Percentiles rank a stretch among this genome's conserved stretches.
Evolutionary conservation across 2,888 invertebrate species (phyloP).

Genomic region (Pollenia amentaria): DNA sequence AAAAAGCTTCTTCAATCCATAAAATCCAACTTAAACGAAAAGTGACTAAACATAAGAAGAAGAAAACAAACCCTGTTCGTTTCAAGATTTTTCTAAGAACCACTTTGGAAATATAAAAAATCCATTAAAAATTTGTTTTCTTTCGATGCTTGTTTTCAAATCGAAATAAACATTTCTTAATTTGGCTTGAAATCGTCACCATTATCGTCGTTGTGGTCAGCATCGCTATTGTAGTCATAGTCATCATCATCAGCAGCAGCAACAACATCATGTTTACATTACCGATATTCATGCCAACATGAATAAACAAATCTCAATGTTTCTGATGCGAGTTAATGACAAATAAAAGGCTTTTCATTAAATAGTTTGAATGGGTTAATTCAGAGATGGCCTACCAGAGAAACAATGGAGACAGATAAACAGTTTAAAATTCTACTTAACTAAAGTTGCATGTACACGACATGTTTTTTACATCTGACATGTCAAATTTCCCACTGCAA

Average conservation of each 20-base stretch:
- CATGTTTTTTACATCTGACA: no score
- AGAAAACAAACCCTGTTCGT: conserved; percentile 30
- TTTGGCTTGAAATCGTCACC: conserved; percentile 66
- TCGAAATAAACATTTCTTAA: conserved; percentile 75
- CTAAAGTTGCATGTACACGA: no score
- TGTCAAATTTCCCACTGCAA: no score
- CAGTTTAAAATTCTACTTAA: no score
- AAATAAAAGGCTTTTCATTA: conserved; percentile 33
- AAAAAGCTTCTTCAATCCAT: conserved; percentile 60
- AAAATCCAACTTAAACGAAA: conserved; percentile 20
- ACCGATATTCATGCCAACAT: conserved; percentile 49
- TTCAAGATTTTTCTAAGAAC: conserved; percentile 67
- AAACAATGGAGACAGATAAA: not conserved
- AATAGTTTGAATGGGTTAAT: conserved; percentile 45
- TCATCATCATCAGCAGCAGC: conserved; percentile 38
- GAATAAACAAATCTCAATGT: conserved; percentile 53
- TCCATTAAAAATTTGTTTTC: conserved; percentile 64
- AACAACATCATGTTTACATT: conserved; percentile 64
- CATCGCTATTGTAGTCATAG: no score
- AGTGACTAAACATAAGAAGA: not conserved
- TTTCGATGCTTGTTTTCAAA: conserved; percentile 34
- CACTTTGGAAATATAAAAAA: conserved; percentile 59
- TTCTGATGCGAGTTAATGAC: conserved; percentile 28
- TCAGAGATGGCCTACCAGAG: conserved; percentile 3
- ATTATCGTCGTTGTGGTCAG: not conserved